Evolutionary conservation across 92 coral and sea anemone species (phyloP).

Genomic region (Galaxea fascicularis): DNA sequence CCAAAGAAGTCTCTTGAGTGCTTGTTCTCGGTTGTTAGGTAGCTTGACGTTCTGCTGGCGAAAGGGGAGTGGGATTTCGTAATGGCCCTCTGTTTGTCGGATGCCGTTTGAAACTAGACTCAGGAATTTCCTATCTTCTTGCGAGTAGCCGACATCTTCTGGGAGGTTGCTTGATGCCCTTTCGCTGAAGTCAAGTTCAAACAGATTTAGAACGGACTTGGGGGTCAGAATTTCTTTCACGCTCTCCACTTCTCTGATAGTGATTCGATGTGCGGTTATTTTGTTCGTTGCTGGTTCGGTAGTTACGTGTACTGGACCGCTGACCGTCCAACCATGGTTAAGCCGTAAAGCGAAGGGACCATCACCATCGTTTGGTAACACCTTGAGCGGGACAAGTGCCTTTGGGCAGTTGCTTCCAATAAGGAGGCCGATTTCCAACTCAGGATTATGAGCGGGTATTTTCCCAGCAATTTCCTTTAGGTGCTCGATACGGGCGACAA

Average conservation of each 20-base stretch:
- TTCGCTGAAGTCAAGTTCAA: conserved; percentile 61
- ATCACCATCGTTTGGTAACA: conserved; percentile 65
- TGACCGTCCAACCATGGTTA: conserved; percentile 67
- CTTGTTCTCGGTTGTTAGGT: conserved; percentile 60
- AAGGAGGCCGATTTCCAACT: background rate
- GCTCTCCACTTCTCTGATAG: conserved; percentile 35
- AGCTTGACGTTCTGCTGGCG: conserved; percentile 40
- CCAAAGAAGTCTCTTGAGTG: conserved; percentile 55
- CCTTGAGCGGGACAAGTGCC: conserved; percentile 71
- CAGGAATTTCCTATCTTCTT: conserved; percentile 57
- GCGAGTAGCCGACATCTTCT: conserved; percentile 49
- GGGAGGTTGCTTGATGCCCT: conserved; percentile 35
- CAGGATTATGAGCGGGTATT: conserved; percentile 32
- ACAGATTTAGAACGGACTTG: conserved; percentile 39
- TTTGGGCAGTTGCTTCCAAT: background rate
- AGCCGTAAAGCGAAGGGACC: conserved; percentile 64
- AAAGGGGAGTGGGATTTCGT: conserved; percentile 67
- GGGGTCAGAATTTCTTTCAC: conserved; percentile 43
- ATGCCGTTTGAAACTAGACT: conserved; percentile 30
- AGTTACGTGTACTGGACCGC: conserved; percentile 50
- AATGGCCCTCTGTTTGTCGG: conserved; percentile 49
- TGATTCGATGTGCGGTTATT: conserved; percentile 27
- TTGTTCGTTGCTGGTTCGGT: background rate
- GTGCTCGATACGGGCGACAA: conserved; percentile 43
- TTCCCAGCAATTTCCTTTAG: conserved; percentile 48